Conservation (phyloP, 2,113 vertebrate species). For the Ictalurus punctatus region DNA sequence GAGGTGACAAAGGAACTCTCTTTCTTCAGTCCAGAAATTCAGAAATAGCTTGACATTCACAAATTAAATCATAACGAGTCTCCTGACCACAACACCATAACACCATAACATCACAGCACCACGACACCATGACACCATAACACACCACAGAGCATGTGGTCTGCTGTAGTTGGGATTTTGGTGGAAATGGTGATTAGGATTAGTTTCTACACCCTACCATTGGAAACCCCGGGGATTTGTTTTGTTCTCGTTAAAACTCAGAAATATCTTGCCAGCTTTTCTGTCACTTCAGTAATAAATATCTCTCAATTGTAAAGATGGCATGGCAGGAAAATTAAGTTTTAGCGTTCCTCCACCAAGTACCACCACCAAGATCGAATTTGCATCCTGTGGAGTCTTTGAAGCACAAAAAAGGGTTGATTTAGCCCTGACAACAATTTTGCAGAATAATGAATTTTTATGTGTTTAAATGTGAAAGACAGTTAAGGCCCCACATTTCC, state of each 20-base stretch:
- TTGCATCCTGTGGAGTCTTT: not conserved
- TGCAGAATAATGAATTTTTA: not conserved
- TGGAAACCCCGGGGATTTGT: not conserved
- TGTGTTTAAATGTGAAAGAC: not conserved
- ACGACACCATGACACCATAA: not conserved
- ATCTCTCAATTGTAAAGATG: not conserved
- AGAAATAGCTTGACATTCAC: constrained; percentile 23
- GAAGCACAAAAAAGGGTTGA: not conserved
- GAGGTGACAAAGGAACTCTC: not conserved
- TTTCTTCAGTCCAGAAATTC: not conserved
- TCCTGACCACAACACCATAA: not conserved
- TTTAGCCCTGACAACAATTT: not conserved
- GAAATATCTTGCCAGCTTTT: not conserved
- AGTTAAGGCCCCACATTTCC: not conserved
- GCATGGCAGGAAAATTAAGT: not conserved
- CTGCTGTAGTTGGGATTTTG: not conserved
- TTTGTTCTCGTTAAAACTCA: not conserved
- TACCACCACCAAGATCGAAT: not conserved
- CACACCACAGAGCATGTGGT: constrained; percentile 8
- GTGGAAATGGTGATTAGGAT: not conserved
- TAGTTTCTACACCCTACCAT: not conserved
- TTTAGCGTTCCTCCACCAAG: too few relatives aligned
- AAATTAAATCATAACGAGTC: not conserved
- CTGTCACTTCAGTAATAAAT: not conserved
- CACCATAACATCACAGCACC: not conserved